Base-by-base conservation (phyloP, 1,140 invertebrate species). In the Rhysida immarginata region DNA sequence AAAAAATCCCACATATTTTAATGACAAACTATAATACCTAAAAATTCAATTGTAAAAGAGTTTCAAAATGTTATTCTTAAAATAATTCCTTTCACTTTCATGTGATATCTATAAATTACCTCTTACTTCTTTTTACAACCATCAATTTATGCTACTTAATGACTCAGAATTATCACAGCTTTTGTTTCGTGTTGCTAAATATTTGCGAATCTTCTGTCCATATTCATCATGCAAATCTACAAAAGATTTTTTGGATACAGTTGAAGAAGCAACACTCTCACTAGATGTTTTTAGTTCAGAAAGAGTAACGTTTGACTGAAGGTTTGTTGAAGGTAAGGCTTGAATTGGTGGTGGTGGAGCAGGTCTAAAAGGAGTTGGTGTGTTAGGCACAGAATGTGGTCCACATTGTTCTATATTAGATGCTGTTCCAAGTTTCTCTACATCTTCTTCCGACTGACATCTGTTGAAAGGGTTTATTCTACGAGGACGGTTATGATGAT, bases 211-310 rank as follows among this genome's bases (percentile, higher is more conserved):
- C 46, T 57, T 58, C 53, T 51, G 50, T 35, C 63, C 63, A 59
- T 64, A 64, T 55, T 62, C 55, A 54, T 62, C 59, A 55, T 64
- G 63, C 2, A 64, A 23, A 26, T 64, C 60, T 20, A 26, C 3
- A 51, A 51, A 51, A 8, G 49, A 26, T 51, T 26, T 51, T 51
- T 20, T 11, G 11, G 13, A 8, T 26, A 13, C 23, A 46, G 20
- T 5, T 5, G 44, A 46, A 46, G 5, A 8, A 5, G 44, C 20
- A n/a, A n/a, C 11, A 41, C 35, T 41, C 35, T 41, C 35, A n/a
- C 35, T n/a, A 41, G 11, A 11, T 11, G 11, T 41, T 41, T 41
- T 11, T n/a, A 41, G 45, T 48, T 48, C 45, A 11, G 26, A 51
- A 5, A 8, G 13, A 5, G 24, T 24, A 21, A 26, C 24, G 3